Evolutionary conservation across 1,140 invertebrate species (phyloP).

Genomic region (Diabrotica virgifera): DNA sequence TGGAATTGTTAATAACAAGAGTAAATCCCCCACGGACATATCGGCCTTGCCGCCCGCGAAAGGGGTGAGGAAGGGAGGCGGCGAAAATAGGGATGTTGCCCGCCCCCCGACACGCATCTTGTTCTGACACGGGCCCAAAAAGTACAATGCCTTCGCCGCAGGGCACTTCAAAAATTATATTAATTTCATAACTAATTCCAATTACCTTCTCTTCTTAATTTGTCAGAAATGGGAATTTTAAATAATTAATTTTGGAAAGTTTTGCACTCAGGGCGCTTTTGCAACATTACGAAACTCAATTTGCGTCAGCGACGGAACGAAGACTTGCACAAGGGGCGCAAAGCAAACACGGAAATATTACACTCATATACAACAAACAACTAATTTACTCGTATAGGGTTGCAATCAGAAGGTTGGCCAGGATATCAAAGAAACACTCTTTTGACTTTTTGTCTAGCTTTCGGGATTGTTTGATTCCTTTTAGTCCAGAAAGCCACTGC

Average conservation of each 20-base stretch:
- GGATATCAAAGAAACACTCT: no score
- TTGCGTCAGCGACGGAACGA: neutral
- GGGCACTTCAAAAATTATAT: conserved; percentile 28
- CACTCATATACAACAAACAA: no score
- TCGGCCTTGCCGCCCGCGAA: conserved; percentile 10
- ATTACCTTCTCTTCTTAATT: conserved; percentile 23
- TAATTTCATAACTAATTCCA: conserved; percentile 27
- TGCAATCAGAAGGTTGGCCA: no score
- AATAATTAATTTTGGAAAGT: conserved; percentile 24
- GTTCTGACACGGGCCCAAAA: conserved; percentile 30
- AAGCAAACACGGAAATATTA: no score
- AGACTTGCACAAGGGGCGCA: no score
- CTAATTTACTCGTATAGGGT: no score
- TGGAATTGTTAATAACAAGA: neutral
- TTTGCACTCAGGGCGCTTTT: conserved; percentile 22
- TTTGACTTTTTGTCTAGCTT: no score
- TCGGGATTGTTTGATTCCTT: no score
- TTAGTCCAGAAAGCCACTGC: no score
- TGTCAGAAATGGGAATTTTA: conserved; percentile 18
- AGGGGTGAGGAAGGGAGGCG: conserved; percentile 19
- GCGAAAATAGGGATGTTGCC: conserved; percentile 5
- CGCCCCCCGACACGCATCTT: conserved; percentile 24
- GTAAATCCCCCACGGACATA: conserved; percentile 19
- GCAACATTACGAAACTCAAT: conserved; percentile 14
- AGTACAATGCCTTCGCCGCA: conserved; percentile 18